Conservation (phyloP, 2,113 vertebrate species). For the Camelus dromedarius region DNA sequence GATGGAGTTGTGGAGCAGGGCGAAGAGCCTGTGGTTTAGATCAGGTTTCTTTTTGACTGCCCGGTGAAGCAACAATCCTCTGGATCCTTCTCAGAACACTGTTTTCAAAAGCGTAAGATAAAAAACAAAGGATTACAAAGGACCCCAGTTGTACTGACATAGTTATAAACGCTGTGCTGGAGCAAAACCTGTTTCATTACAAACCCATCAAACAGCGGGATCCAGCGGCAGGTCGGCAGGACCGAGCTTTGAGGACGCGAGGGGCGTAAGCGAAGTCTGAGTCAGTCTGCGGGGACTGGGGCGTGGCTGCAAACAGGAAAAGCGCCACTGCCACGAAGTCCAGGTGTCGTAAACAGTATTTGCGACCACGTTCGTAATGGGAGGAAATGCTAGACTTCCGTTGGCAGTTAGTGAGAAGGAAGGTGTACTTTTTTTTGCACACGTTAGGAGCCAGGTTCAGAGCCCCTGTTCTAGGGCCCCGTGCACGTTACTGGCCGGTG, state of each 20-base stretch:
- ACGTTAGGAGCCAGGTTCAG: accelerated
- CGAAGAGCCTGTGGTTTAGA: not conserved
- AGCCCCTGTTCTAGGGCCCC: not conserved
- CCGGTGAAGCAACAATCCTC: not conserved
- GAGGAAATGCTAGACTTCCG: not conserved
- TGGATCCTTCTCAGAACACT: not conserved
- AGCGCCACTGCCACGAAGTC: not conserved
- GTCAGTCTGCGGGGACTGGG: not conserved
- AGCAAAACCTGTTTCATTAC: too few species aligned
- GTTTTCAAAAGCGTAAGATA: not conserved
- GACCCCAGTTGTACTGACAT: not conserved
- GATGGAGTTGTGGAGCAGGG: not conserved
- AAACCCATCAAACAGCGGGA: too few species aligned
- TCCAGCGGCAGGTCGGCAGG: not conserved
- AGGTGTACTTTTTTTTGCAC: not conserved
- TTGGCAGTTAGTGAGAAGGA: not conserved
- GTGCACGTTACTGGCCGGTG: not conserved
- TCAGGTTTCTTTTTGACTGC: not conserved
- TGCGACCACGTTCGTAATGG: not conserved
- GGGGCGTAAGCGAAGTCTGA: accelerated
- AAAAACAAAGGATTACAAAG: not conserved
- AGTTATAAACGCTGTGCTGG: not conserved
- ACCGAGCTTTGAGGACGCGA: accelerated
- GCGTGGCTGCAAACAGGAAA: not conserved
- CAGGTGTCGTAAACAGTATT: accelerated